phyloP scores from a whole-genome alignment of 2,888 invertebrate genomes.

The Ectropis crepuscularia region DNA sequence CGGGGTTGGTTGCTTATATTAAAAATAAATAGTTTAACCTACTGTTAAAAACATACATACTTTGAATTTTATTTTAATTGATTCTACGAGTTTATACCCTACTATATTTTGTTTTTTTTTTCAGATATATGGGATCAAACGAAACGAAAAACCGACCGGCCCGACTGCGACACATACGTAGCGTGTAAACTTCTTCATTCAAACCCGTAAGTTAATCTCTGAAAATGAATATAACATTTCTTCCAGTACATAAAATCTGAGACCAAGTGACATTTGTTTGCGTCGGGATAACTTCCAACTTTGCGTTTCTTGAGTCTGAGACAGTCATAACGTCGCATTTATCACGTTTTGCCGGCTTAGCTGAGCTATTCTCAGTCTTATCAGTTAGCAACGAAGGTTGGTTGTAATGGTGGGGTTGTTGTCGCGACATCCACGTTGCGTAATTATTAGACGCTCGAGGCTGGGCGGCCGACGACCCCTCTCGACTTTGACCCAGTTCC shows the following conservation, averaged over 20 bases:
- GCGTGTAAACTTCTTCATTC: slow-evolving; percentile 54
- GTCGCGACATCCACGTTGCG: slow-evolving; percentile 70
- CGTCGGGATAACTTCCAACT: slow-evolving; percentile 46
- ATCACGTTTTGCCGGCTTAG: slow-evolving; percentile 43
- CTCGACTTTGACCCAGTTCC: slow-evolving; percentile 82
- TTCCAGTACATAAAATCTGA: slow-evolving; percentile 41
- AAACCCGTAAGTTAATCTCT: slow-evolving; percentile 58
- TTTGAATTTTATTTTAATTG: no score
- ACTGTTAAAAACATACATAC: no score
- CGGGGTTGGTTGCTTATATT: no score
- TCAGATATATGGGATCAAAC: slow-evolving; percentile 51
- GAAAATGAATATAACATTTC: slow-evolving; percentile 41
- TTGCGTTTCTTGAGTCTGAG: slow-evolving; percentile 50
- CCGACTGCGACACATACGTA: slow-evolving; percentile 51
- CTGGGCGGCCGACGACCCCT: slow-evolving; percentile 71
- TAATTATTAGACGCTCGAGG: slow-evolving; percentile 76
- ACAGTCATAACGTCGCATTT: slow-evolving; percentile 53
- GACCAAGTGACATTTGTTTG: slow-evolving; percentile 48
- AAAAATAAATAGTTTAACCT: no score
- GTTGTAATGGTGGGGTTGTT: slow-evolving; percentile 44
- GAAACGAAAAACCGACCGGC: slow-evolving; percentile 45
- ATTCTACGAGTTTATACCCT: no score
- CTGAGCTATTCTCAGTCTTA: slow-evolving; percentile 47
- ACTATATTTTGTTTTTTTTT: slow-evolving; percentile 41
- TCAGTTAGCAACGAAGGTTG: slow-evolving; percentile 38